Base-by-base conservation (phyloP, 2,797 vertebrate species). In the Neosilurus mollespiculum region DNA sequence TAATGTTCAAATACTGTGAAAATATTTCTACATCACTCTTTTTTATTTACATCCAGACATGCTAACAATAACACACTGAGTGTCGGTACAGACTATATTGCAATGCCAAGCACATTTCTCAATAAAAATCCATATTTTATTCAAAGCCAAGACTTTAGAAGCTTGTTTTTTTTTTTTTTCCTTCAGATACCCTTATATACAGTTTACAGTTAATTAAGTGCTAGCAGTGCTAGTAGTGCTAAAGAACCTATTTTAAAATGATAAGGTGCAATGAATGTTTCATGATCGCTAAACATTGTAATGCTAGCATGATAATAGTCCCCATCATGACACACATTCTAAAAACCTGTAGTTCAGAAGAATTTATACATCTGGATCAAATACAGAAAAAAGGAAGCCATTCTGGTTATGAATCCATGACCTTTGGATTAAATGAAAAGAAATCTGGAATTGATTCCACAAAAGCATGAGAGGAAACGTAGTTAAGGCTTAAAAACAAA, bases 161-260 rank as follows among this genome's bases (percentile, higher is more conserved):
- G 51, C 3, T 30, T 18, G 18, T 73, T 11, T 73, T 11, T 73
- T 73, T 54, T 54, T 30, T 18, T 73, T 75, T 34, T 75, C 26
- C 30, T 75, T 22, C 26, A 12, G 10, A 75, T 34, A 61, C 1
- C 34, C 5, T 24, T 15, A 62, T 51, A 64, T 26, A 24, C 37
- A 15, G 3, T 62, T 5, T 26, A 15, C 14, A 8, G 9, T 58
- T 59, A 58, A 7, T 75, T 75, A 75, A 76, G 54, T 78, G 59
- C 59, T 16, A 49, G 58, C 58, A 58, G 72, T 75, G 26, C 53
- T 76, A 76, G 54, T 51, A 64, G 59, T 78, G 59, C 22, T 22
- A 76, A 2, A 14, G 11, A 6, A 22, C 1, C 5, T 22, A 20
- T 73, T 73, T 73, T 10, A 56, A 30, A 73, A 53, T 4, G 64